A percentile compares a stretch with the other conserved stretches of the same genome.
Conservation (phyloP, 2,888 invertebrate species). For the Elegia similella region DNA sequence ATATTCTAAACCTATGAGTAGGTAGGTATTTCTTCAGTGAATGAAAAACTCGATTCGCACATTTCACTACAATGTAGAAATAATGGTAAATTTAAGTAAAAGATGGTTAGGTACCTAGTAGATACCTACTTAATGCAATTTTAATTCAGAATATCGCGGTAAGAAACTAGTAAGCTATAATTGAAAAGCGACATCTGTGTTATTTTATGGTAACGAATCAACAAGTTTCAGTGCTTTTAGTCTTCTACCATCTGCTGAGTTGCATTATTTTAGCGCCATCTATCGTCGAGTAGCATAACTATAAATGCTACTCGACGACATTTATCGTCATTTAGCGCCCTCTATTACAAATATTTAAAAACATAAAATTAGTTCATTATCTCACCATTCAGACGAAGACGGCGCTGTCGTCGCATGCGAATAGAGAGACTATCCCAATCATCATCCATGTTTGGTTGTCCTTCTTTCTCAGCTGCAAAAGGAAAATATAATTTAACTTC, state of each 20-base stretch:
- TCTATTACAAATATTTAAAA: slow-evolving; percentile 29
- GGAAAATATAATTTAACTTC: too few relatives aligned
- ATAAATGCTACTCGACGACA: slow-evolving; percentile 26
- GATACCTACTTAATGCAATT: too few relatives aligned
- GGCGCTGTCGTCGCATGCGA: slow-evolving; percentile 85
- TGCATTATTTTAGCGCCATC: slow-evolving; percentile 21
- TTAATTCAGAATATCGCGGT: too few relatives aligned
- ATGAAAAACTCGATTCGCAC: too few relatives aligned
- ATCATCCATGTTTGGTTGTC: slow-evolving; percentile 85
- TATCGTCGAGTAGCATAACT: slow-evolving; percentile 1
- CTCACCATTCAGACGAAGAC: slow-evolving; percentile 70
- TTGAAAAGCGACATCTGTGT: not conserved
- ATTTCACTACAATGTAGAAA: too few relatives aligned
- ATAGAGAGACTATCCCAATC: slow-evolving; percentile 92
- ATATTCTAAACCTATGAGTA: too few relatives aligned
- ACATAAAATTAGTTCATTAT: slow-evolving; percentile 33
- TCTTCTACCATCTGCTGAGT: too few relatives aligned
- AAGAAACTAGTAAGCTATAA: too few relatives aligned
- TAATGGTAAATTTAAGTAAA: too few relatives aligned
- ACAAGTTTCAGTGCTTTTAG: too few relatives aligned
- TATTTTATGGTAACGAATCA: not conserved
- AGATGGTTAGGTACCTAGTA: too few relatives aligned
- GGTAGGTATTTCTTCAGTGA: too few relatives aligned
- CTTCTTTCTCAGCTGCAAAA: slow-evolving; percentile 74
- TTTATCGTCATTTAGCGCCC: slow-evolving; percentile 32